Evolutionary conservation across 2,797 vertebrate species (phyloP).

Genomic region (Luscinia megarhynchos): DNA sequence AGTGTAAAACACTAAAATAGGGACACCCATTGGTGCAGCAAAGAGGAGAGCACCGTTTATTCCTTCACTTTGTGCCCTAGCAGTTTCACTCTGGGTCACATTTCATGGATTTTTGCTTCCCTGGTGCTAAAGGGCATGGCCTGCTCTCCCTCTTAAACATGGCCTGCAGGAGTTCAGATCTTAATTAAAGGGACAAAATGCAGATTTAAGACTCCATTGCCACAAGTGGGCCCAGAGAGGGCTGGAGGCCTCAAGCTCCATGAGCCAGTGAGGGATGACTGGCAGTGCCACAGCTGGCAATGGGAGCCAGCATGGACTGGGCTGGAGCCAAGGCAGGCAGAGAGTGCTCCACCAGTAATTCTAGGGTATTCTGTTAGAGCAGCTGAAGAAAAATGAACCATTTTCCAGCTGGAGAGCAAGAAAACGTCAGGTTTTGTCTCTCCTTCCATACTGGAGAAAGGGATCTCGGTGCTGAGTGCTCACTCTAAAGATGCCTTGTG

Average conservation of each 20-base stretch:
- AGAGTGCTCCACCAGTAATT: not conserved
- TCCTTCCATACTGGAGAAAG: not conserved
- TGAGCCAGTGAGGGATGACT: not conserved
- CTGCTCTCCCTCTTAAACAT: not conserved
- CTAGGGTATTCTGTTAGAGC: not conserved
- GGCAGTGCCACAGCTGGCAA: not conserved
- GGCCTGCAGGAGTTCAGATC: not conserved
- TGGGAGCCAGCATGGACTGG: not conserved
- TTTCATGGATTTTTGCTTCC: not conserved
- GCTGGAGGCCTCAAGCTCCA: not conserved
- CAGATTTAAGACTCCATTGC: not conserved
- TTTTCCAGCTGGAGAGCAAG: not conserved
- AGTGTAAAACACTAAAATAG: not conserved
- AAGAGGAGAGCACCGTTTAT: not conserved
- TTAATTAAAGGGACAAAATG: constrained; percentile 21
- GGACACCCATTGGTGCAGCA: not conserved
- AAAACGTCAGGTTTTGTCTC: not conserved
- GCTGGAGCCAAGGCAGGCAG: constrained; percentile 22
- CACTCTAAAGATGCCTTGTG: not conserved
- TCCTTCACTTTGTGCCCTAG: not conserved
- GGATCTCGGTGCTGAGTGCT: not conserved
- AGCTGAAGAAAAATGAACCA: constrained; percentile 26
- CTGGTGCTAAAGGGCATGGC: not conserved
- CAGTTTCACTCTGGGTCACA: not conserved
- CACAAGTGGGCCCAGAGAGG: not conserved